Conservation (phyloP, 2,888 invertebrate species). For the Petrolisthes manimaculis region DNA sequence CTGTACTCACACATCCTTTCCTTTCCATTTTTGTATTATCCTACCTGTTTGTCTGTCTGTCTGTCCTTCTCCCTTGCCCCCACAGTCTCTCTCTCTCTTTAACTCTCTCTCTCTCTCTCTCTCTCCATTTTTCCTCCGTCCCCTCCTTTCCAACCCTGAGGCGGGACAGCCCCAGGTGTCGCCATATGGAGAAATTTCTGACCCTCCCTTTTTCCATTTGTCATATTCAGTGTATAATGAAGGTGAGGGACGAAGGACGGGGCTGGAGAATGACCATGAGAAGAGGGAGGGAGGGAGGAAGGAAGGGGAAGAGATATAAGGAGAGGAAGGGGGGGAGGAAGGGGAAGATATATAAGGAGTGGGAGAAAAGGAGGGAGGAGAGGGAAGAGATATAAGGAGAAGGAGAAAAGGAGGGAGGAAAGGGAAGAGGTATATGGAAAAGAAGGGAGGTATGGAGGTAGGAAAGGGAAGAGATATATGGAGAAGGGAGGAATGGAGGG, state of each 20-base stretch:
- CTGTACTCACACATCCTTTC: background rate
- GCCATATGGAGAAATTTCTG: background rate
- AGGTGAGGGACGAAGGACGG: background rate
- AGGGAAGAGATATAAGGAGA: no score
- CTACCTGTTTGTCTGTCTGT: background rate
- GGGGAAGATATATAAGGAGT: no score
- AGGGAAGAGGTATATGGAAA: no score
- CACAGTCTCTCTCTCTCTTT: background rate
- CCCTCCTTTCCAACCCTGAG: background rate
- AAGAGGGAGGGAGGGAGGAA: no score
- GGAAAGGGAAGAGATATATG: no score
- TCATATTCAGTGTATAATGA: constrained; percentile 7
- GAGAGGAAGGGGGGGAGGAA: no score
- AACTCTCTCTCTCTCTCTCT: background rate
- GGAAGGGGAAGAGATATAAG: no score
- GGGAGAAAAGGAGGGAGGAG: no score
- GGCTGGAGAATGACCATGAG: no score
- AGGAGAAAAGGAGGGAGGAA: no score
- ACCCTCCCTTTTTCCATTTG: constrained; percentile 6
- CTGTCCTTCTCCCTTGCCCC: background rate
- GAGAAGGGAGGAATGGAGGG: no score
- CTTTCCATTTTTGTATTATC: background rate
- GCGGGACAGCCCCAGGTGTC: background rate
- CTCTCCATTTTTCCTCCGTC: background rate
- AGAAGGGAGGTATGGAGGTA: no score